Conservation (phyloP, 2,888 invertebrate species). For the Hesperia comma region DNA sequence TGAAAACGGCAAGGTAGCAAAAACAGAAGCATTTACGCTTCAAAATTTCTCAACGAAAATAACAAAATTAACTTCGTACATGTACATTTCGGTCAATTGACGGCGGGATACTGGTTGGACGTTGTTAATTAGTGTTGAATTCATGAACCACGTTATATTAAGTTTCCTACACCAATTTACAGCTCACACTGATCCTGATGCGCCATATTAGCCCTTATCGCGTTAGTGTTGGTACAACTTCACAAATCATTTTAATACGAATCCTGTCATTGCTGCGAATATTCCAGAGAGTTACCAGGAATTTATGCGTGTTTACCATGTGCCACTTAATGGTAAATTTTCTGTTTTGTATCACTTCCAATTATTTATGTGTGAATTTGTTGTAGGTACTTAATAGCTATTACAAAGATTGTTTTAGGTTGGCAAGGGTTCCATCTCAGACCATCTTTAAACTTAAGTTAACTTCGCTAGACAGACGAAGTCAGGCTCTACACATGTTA, state of each 20-base stretch:
- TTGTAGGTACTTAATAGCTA: too few species aligned
- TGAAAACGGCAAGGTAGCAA: background rate
- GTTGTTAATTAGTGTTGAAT: slow-evolving; percentile 50
- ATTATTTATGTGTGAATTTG: too few species aligned
- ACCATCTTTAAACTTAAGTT: too few species aligned
- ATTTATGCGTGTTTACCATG: background rate
- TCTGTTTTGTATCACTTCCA: slow-evolving; percentile 54
- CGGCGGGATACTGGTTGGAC: slow-evolving; percentile 45
- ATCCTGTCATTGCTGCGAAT: background rate
- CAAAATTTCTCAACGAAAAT: background rate
- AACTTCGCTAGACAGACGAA: too few species aligned
- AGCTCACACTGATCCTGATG: background rate
- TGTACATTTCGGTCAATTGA: slow-evolving; percentile 42
- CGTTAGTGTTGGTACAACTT: background rate
- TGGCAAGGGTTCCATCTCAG: too few species aligned
- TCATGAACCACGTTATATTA: slow-evolving; percentile 48
- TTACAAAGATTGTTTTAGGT: too few species aligned
- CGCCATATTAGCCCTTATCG: slow-evolving; percentile 24
- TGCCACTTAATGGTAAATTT: background rate
- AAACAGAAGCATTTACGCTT: background rate
- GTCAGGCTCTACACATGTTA: too few species aligned
- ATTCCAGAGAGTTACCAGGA: slow-evolving; percentile 13
- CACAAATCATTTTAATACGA: slow-evolving; percentile 13
- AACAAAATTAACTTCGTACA: background rate
- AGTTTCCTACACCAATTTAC: slow-evolving; percentile 32